phyloP scores from a whole-genome alignment of 2,113 vertebrate species.

The Podarcis raffonei region DNA sequence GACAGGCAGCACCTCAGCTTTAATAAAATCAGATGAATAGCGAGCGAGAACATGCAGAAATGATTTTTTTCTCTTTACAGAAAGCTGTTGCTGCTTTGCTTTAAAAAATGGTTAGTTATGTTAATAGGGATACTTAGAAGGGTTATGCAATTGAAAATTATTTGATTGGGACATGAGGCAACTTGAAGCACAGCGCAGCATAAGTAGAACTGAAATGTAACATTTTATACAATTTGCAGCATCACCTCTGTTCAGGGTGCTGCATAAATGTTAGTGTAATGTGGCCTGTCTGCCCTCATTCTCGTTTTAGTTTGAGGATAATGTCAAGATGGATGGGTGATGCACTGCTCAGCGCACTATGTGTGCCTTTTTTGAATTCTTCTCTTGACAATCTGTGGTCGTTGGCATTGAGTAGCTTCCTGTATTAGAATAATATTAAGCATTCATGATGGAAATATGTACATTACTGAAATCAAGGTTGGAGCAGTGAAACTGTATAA shows the following conservation, averaged over 20 bases:
- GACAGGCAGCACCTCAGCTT: background rate
- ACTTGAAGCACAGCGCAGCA: slow-evolving; percentile 56
- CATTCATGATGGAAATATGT: slow-evolving; percentile 54
- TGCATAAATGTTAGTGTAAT: accelerated
- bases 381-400: background rate
- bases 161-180: slow-evolving; percentile 54
- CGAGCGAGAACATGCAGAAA: background rate
- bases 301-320: background rate
- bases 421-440: slow-evolving; percentile 42
- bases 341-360: background rate
- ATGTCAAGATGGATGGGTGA: background rate
- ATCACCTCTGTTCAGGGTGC: background rate
- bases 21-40: background rate
- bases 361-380: slow-evolving; percentile 9
- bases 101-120: background rate
- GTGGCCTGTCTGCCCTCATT: background rate
- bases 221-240: slow-evolving; percentile 39
- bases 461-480: slow-evolving; percentile 42
- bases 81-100: background rate
- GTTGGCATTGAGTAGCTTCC: slow-evolving; percentile 38
- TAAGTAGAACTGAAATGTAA: slow-evolving; percentile 43
- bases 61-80: background rate
- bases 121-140: background rate
- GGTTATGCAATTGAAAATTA: background rate
- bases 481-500: slow-evolving; percentile 26